Evolutionary conservation across 2,113 vertebrate genomes (phyloP).

Genomic region (Atlantisia rogersi): DNA sequence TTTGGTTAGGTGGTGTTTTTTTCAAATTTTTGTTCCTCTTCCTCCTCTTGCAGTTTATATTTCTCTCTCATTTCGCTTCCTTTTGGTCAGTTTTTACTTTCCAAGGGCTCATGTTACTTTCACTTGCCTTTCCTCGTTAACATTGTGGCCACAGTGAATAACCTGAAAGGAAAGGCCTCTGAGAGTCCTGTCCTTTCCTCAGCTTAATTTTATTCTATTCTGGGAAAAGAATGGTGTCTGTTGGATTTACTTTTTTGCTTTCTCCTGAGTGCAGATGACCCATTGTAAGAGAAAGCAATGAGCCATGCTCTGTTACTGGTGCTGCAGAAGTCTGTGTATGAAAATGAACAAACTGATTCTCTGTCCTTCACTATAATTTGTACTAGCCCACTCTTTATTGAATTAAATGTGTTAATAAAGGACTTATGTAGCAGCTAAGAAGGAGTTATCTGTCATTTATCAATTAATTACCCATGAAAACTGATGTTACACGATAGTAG

Average conservation of each 20-base stretch:
- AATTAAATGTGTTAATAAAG: conserved; percentile 78
- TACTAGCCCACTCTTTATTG: conserved; percentile 61
- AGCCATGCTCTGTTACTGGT: not conserved
- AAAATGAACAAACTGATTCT: conserved; percentile 3
- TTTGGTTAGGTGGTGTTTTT: not conserved
- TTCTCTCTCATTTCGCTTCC: conserved; percentile 29
- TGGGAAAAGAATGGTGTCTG: not conserved
- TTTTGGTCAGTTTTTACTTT: conserved; percentile 15
- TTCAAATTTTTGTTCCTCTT: not conserved
- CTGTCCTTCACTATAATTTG: conserved; percentile 64
- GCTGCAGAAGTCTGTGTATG: not conserved
- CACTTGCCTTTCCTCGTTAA: conserved; percentile 37
- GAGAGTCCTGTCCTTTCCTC: not conserved
- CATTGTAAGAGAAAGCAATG: not conserved
- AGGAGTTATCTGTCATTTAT: conserved; percentile 69
- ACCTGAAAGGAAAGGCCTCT: not conserved
- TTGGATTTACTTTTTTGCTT: not conserved
- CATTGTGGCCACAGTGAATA: not conserved
- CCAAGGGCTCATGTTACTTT: not conserved
- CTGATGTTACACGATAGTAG: conserved; percentile 64
- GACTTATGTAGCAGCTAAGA: conserved; percentile 70
- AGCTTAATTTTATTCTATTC: conserved; percentile 12
- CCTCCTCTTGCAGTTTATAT: not conserved
- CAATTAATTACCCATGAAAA: conserved; percentile 84
- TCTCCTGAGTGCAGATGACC: not conserved